Percentiles rank a stretch among this genome's conserved stretches.
Conservation (phyloP, 2,888 invertebrate genomes). For the Lepidochitona cinerea region DNA sequence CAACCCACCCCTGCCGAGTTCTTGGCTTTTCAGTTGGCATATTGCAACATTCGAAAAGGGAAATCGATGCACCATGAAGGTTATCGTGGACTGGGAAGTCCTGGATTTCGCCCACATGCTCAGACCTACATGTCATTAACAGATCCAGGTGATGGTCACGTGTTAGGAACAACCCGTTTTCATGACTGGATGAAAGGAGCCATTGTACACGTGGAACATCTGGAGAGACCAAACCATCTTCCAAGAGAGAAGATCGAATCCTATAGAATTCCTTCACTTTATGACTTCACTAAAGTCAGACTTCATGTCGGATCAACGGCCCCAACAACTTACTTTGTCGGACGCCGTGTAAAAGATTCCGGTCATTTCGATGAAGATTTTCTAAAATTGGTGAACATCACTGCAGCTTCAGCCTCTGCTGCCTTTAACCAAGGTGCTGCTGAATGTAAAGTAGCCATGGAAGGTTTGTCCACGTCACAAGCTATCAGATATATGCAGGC, state of each 20-base stretch:
- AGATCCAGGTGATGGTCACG: slow-evolving; percentile 49
- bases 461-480: slow-evolving; percentile 41
- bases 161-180: slow-evolving; percentile 45
- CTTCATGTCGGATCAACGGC: slow-evolving; percentile 45
- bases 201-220: slow-evolving; percentile 50
- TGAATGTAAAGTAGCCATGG: slow-evolving; percentile 47
- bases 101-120: slow-evolving; percentile 45
- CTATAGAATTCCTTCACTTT: slow-evolving; percentile 45
- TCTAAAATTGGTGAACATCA: slow-evolving; percentile 43
- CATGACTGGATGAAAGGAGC: slow-evolving; percentile 48
- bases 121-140: slow-evolving; percentile 52
- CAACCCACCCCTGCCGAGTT: slow-evolving; percentile 40
- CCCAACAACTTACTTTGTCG: slow-evolving; percentile 47
- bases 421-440: slow-evolving; percentile 47
- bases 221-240: slow-evolving; percentile 41
- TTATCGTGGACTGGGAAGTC: slow-evolving; percentile 36
- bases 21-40: slow-evolving; percentile 38
- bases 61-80: slow-evolving; percentile 19
- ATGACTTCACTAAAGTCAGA: slow-evolving; percentile 44
- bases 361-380: slow-evolving; percentile 47
- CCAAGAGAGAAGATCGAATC: slow-evolving; percentile 43
- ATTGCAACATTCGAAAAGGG: slow-evolving; percentile 26
- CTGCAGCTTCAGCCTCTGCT: slow-evolving; percentile 41
- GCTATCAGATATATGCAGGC: slow-evolving; percentile 43
- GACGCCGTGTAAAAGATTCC: slow-evolving; percentile 43